These are phyloP conservation scores for Latrodectus hesperus DNA, from an alignment of 2,888 invertebrate species.

Conservation along the genomic window DNA sequence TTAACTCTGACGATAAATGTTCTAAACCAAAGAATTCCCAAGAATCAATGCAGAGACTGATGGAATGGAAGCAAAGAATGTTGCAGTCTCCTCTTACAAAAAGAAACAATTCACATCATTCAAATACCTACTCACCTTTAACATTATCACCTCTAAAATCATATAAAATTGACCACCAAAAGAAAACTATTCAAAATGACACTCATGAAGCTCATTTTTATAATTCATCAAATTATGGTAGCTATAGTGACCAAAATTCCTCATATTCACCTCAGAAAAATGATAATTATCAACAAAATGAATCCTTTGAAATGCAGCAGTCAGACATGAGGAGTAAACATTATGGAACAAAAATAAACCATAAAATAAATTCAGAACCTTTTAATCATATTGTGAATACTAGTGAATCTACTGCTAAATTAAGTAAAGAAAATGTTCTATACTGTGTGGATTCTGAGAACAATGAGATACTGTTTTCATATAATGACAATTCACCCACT, in stretches of 20 bases:
- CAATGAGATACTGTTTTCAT: slow-evolving; percentile 61
- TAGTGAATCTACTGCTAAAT: slow-evolving; percentile 18
- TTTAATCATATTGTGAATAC: slow-evolving; percentile 60
- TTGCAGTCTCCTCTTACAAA: slow-evolving; percentile 89
- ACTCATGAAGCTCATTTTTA: slow-evolving; percentile 74
- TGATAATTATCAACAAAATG: background rate
- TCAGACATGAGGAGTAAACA: background rate
- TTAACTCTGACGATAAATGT: background rate
- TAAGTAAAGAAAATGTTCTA: slow-evolving; percentile 53
- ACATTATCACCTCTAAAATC: slow-evolving; percentile 63
- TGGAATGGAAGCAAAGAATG: slow-evolving; percentile 96
- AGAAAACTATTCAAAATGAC: slow-evolving; percentile 69
- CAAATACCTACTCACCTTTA: slow-evolving; percentile 42
- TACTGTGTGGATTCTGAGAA: slow-evolving; percentile 68
- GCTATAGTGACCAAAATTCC: background rate
- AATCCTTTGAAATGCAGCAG: background rate
- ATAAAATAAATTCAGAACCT: slow-evolving; percentile 70
- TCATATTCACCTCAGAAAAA: background rate
- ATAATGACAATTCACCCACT: slow-evolving; percentile 45
- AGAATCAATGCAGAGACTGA: slow-evolving; percentile 91
- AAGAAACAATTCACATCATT: slow-evolving; percentile 77
- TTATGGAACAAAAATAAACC: background rate
- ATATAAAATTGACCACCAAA: slow-evolving; percentile 35
- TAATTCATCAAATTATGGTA: background rate
- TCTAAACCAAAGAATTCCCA: slow-evolving; percentile 17